Evolutionary conservation across 2,797 vertebrate genomes (phyloP), one percentile per base, ranked within the genome.

Genomic region (Gambusia yucatana): DNA sequence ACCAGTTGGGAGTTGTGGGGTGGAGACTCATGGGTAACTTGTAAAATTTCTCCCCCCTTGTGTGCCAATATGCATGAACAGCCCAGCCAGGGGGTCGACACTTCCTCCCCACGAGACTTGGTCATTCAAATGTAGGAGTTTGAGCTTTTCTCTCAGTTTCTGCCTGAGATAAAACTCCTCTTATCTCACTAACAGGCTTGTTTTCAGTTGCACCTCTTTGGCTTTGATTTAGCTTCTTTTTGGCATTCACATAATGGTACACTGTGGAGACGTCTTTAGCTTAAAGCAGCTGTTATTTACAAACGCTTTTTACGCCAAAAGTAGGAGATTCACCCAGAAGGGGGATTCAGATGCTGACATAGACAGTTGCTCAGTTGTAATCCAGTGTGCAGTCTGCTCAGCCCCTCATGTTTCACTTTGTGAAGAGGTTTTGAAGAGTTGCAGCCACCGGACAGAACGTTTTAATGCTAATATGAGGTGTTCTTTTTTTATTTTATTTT

Each of bases 1-100:
- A 96, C 95, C 94, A 96, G 94, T 80, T 97, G 96, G 96, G 95
- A 97, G 95, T 93, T 96, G 86, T 95, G 96, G 96, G 96, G 94
- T 94, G 96, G 96, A 95, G 96, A 96, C 93, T 97, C 92, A 88
- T 97, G 96, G 95, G 96, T 96, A 96, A 94, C 84, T 91, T 89
- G 83, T 93, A 93, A 57, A 91, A 88, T 91, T 88, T 93, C 85
- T 95, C 88, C 84, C n/a, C 90, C 75, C 43, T 75, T 79, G 81
- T 95, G 90, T 94, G 86, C 93, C 94, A 91, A 86, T 91, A 84
- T 93, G 94, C 94, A 95, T 96, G 95, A 94, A 77, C 91, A 96
- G 91, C 91, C 89, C 86, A 85, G 87, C 92, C 88, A 79, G 76
- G 91, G 91, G 78, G 87, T 84, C 13, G 90, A 91, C 78, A 4